Evolutionary conservation across 2,113 vertebrate genomes (phyloP).

Genomic region (Cairina moschata): DNA sequence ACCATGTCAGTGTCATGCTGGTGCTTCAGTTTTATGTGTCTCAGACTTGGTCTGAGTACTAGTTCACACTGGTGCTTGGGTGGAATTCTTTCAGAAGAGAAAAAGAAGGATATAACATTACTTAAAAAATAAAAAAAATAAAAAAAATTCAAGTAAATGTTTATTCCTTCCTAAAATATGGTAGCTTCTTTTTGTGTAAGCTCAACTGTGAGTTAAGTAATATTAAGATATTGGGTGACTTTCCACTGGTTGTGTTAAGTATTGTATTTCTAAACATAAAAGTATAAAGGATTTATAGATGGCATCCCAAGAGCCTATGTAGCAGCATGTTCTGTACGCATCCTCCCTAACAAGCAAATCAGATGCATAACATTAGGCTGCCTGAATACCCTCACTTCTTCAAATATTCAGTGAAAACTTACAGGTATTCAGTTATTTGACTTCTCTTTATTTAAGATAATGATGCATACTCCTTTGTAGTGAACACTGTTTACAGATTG

Average conservation of each 20-base stretch:
- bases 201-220: constrained; percentile 22
- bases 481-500: constrained; percentile 2
- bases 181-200: not conserved
- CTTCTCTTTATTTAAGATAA: not conserved
- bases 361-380: not conserved
- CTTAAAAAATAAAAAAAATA: not conserved
- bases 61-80: not conserved
- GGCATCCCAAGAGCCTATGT: constrained; percentile 26
- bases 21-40: not conserved
- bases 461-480: not conserved
- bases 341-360: not conserved
- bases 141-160: constrained; percentile 16
- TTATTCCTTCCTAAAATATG: constrained; percentile 58
- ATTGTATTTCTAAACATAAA: constrained; percentile 48
- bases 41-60: not conserved
- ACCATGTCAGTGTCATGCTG: not conserved
- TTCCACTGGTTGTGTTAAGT: constrained; percentile 54
- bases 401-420: constrained; percentile 19
- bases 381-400: not conserved
- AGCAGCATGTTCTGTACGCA: constrained; percentile 34
- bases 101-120: constrained; percentile 9
- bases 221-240: constrained; percentile 57
- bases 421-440: not conserved
- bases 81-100: not conserved
- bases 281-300: constrained; percentile 48